Evolutionary conservation across 1,140 invertebrate genomes (phyloP).

Genomic region (Harpegnathos saltator): DNA sequence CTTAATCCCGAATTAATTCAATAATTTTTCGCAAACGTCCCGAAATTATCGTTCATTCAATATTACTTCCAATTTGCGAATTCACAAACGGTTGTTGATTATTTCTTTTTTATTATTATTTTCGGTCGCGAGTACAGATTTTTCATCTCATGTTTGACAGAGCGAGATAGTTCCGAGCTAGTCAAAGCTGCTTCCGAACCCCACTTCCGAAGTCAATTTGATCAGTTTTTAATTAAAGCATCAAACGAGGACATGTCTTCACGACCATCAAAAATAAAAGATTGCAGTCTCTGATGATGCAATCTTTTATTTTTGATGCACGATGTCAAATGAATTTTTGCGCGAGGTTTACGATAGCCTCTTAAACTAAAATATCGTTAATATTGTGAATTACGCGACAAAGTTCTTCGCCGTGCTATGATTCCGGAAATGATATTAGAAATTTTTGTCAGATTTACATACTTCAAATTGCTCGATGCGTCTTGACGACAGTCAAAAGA

Average conservation of each 20-base stretch:
- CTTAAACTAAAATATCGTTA: neutral
- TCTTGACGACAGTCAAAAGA: neutral
- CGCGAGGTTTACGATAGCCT: neutral
- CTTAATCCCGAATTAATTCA: slow-evolving; percentile 5
- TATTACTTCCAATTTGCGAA: neutral
- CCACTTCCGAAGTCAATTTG: slow-evolving; percentile 35
- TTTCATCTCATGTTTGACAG: neutral
- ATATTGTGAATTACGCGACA: neutral
- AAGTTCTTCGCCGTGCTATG: neutral
- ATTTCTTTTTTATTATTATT: neutral
- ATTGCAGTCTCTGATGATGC: neutral
- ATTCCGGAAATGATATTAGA: neutral
- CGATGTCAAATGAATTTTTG: slow-evolving; percentile 11
- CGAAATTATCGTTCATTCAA: neutral
- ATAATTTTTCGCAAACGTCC: slow-evolving; percentile 2
- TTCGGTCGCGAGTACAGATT: neutral
- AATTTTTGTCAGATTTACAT: neutral
- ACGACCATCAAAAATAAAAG: too few relatives aligned
- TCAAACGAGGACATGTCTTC: neutral
- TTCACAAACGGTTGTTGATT: neutral
- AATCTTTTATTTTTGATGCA: slow-evolving; percentile 21
- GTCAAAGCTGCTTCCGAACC: slow-evolving; percentile 30
- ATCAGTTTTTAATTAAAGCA: slow-evolving; percentile 53
- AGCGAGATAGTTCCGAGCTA: neutral
- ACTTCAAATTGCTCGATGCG: neutral